phyloP scores from a whole-genome alignment of 2,888 invertebrate species.

The Gryllus longicercus region DNA sequence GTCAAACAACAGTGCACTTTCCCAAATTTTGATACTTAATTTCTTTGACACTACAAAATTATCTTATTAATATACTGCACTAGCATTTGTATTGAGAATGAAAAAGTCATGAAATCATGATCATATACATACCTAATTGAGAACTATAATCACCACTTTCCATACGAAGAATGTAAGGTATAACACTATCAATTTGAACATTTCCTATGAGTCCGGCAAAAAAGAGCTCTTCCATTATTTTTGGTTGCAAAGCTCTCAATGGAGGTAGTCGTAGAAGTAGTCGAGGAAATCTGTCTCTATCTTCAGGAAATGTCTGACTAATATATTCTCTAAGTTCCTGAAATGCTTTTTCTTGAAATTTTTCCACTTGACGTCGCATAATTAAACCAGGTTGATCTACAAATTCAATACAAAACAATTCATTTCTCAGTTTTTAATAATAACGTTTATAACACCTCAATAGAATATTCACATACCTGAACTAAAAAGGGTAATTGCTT shows the following conservation, averaged over 20 bases:
- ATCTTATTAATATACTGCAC: too few relatives aligned
- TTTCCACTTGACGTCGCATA: conserved; percentile 54
- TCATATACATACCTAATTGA: conserved; percentile 35
- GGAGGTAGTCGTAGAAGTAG: conserved; percentile 69
- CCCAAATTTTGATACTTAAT: too few relatives aligned
- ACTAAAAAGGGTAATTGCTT: conserved; percentile 79
- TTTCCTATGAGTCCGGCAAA: conserved; percentile 88
- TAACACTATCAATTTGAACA: conserved; percentile 91
- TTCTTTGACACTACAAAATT: too few relatives aligned
- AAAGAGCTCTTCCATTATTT: conserved; percentile 84
- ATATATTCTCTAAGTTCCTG: conserved; percentile 56
- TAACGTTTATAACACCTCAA: too few relatives aligned
- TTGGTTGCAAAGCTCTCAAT: conserved; percentile 66
- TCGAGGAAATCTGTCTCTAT: conserved; percentile 57
- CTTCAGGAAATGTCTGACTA: conserved; percentile 48
- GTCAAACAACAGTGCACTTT: too few relatives aligned
- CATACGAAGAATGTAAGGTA: conserved; percentile 83
- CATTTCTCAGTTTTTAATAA: too few relatives aligned
- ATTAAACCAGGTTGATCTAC: conserved; percentile 54
- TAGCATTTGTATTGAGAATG: too few relatives aligned
- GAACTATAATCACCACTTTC: conserved; percentile 46
- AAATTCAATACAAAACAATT: conserved; percentile 27
- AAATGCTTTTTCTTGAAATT: conserved; percentile 60
- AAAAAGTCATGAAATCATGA: too few relatives aligned
- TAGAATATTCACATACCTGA: conserved; percentile 54